Conservation (phyloP, 2,888 invertebrate species). For the Sminthurides aquaticus region DNA sequence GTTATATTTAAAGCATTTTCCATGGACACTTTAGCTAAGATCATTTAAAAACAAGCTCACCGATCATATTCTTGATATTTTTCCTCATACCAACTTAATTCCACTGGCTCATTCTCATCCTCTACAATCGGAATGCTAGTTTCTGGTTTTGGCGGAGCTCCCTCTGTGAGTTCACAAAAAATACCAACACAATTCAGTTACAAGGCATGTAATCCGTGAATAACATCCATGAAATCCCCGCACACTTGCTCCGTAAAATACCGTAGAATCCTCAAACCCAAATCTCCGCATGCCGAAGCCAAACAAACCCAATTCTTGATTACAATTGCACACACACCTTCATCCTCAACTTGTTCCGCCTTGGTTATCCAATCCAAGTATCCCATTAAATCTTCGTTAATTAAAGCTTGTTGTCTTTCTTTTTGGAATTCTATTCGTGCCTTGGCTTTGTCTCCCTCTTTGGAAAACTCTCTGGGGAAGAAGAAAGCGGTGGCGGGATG, state of each 20-base stretch:
- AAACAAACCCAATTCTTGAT: too few relatives aligned
- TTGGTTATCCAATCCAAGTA: conserved; percentile 59
- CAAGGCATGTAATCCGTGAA: not conserved
- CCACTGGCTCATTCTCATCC: not conserved
- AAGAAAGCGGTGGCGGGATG: not conserved
- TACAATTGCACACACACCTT: not conserved
- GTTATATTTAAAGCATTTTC: too few relatives aligned
- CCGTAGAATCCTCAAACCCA: too few relatives aligned
- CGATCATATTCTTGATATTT: conserved; percentile 1
- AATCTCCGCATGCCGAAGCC: too few relatives aligned
- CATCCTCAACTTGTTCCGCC: conserved; percentile 53
- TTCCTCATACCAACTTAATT: conserved; percentile 7
- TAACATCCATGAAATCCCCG: too few relatives aligned
- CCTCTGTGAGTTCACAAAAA: too few relatives aligned
- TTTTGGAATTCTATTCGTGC: conserved; percentile 57
- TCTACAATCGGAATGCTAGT: conserved; percentile 8
- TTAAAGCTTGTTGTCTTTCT: conserved; percentile 55
- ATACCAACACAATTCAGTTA: not conserved
- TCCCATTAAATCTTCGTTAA: conserved; percentile 56
- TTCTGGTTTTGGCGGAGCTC: conserved; percentile 2
- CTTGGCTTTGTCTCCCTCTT: conserved; percentile 58
- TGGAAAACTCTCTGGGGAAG: conserved; percentile 54
- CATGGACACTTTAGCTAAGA: too few relatives aligned
- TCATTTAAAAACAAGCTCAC: too few relatives aligned
- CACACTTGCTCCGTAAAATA: too few relatives aligned